Evolutionary conservation across 2,113 vertebrate genomes (phyloP), one percentile per base, ranked within the genome.

Genomic region (Sterna hirundo): DNA sequence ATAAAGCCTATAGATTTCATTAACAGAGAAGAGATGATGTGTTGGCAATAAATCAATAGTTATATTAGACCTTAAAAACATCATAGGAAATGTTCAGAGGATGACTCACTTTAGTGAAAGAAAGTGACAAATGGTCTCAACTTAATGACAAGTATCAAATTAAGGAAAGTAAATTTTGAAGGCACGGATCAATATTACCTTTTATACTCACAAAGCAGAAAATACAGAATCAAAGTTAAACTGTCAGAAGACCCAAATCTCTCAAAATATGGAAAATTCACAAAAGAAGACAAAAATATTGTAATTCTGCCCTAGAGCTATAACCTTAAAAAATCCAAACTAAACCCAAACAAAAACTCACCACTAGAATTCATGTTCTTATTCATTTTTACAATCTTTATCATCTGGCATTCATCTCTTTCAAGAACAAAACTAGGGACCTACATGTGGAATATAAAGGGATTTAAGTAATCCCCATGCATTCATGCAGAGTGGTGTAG

Each of bases 21-120:
- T 84, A 91, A 68, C 32, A 78, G 40, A 32, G 62, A 57, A 85
- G 22, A 38, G 65, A 69, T 15, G 3, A 86, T 42, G 52, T 71
- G 60, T 47, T 94, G 92, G 85, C 95, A 90, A 68, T 78, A 88
- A 94, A 96, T 94, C 96, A 60, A 92, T 96, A 71, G 47, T 78
- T 90, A 51, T 22, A 75, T 84, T 81, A 88, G 76, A 60, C 55
- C 77, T 92, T 86, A 80, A 71, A 83, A 92, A 66, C 68, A 95
- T 66, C 72, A 81, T 86, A 94, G 61, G 22, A 92, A 71, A 60
- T 86, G 38, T 75, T 93, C 52, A 81, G 52, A 75, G 32, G 51
- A 58, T 93, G 83, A 92, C 46, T 94, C 21, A 29, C 60, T 96
- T 86, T 62, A 83, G 34, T 61, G 75, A 76, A 95, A 80, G 62